Percentiles rank a stretch among this genome's conserved stretches.
Evolutionary conservation across 2,113 vertebrate species (phyloP).

Genomic region (Dermatemys mawii): DNA sequence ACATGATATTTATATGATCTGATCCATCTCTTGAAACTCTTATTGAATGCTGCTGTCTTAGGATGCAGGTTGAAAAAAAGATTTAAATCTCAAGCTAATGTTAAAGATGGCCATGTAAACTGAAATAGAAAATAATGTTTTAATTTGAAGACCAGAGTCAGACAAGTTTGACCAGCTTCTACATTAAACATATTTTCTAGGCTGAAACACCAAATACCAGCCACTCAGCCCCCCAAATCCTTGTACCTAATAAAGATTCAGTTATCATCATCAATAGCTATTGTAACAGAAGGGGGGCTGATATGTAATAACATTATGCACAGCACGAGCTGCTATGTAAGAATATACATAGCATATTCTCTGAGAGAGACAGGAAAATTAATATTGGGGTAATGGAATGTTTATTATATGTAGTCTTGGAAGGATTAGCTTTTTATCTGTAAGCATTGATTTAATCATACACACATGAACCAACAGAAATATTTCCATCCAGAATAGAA

Average conservation of each 20-base stretch:
- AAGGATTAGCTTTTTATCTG: not conserved
- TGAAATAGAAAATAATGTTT: constrained; percentile 26
- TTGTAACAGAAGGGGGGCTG: not conserved
- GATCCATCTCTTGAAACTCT: constrained; percentile 44
- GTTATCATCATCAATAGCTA: not conserved
- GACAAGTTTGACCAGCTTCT: not conserved
- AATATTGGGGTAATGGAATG: not conserved
- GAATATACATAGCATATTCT: not conserved
- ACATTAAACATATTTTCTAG: constrained; percentile 10
- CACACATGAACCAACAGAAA: not conserved
- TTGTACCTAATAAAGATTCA: not conserved
- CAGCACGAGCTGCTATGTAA: not conserved
- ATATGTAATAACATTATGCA: not conserved
- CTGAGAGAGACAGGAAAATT: not conserved
- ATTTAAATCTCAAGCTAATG: constrained; percentile 23
- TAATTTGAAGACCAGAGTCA: constrained; percentile 43
- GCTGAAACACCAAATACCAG: not conserved
- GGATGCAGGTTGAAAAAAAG: constrained; percentile 21
- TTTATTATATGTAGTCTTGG: not conserved
- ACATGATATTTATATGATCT: constrained; percentile 22
- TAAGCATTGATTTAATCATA: not conserved
- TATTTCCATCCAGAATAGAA: not conserved
- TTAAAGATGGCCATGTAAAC: not conserved
- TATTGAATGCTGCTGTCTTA: constrained; percentile 9
- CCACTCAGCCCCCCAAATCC: not conserved